phyloP scores from a whole-genome alignment of 2,113 vertebrate species.

The Puffinus mauretanicus region DNA sequence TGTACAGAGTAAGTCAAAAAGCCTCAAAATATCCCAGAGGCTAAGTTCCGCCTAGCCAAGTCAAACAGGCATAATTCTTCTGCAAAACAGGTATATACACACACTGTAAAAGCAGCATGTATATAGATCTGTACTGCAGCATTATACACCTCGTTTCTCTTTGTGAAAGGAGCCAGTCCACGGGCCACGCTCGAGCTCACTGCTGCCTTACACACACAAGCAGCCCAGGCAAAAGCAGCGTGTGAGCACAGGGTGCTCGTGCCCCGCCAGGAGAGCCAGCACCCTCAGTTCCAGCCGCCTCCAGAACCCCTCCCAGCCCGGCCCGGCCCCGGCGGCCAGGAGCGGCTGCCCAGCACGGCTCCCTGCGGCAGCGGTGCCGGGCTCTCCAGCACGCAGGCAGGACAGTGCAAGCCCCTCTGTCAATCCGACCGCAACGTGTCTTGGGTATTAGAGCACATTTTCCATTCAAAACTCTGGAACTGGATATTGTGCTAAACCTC shows the following conservation, averaged over 20 bases:
- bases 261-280: background rate
- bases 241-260: background rate
- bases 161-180: too few relatives aligned
- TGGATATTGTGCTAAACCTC: background rate
- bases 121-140: rapidly evolving
- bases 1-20: background rate
- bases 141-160: rapidly evolving
- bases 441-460: background rate
- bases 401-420: rapidly evolving
- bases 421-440: rapidly evolving
- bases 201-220: background rate
- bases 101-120: background rate
- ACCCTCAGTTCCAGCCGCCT: too few relatives aligned
- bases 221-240: rapidly evolving
- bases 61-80: background rate
- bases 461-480: background rate
- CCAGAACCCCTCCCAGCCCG: background rate
- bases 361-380: rapidly evolving
- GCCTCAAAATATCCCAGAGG: background rate
- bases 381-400: background rate
- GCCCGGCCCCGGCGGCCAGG: rapidly evolving
- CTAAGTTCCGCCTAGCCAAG: background rate
- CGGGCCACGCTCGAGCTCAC: rapidly evolving
- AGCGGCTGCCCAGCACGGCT: background rate
- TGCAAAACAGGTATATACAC: background rate